A percentile compares a stretch with the other conserved stretches of the same genome.
Evolutionary conservation across 2,888 invertebrate species (phyloP).

Genomic region (Sinhomidia bicolor): DNA sequence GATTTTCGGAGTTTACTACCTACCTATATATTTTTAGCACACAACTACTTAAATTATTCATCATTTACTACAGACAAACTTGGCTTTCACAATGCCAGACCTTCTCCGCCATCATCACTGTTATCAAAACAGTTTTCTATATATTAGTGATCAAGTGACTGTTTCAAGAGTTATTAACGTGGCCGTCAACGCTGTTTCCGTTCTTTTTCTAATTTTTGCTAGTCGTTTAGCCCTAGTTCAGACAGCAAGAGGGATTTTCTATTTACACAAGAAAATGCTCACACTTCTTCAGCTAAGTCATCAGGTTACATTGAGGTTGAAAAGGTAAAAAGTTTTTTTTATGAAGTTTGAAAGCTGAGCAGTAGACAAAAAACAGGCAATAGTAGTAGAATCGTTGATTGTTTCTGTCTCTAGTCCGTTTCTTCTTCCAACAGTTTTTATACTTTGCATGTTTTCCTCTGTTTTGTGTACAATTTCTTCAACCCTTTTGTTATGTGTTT

Average conservation of each 20-base stretch:
- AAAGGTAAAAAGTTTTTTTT: constrained; percentile 61
- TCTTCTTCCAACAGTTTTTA: not conserved
- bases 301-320: constrained; percentile 53
- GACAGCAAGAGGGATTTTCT: constrained; percentile 13
- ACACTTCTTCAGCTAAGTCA: constrained; percentile 59
- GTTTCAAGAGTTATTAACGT: constrained; percentile 50
- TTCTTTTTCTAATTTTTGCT: constrained; percentile 52
- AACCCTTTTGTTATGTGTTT: not conserved
- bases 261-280: constrained; percentile 60
- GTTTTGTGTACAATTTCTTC: not conserved
- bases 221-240: constrained; percentile 57
- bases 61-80: too few species aligned
- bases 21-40: too few species aligned
- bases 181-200: constrained; percentile 61
- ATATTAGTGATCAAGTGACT: constrained; percentile 51
- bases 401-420: not conserved
- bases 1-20: not conserved
- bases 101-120: constrained; percentile 22
- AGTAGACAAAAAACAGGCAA: not conserved
- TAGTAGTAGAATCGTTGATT: not conserved
- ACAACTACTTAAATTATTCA: too few species aligned
- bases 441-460: not conserved
- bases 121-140: constrained; percentile 34
- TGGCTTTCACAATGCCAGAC: not conserved
- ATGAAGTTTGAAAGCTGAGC: not conserved